Conservation (phyloP, 2,888 invertebrate genomes). For the Oeneis ivallda region DNA sequence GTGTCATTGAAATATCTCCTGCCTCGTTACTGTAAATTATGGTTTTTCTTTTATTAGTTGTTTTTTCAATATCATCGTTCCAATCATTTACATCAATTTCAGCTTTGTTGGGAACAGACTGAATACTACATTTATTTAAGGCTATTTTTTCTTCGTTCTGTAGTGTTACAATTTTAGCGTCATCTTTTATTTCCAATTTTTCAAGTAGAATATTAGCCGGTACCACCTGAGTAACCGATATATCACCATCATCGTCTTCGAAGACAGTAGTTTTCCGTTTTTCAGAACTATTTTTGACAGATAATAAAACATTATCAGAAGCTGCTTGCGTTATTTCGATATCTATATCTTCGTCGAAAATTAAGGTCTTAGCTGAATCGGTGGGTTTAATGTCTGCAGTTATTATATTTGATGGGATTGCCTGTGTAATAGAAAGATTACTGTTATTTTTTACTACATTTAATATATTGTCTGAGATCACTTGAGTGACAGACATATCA, state of each 20-base stretch:
- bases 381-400: constrained; percentile 11
- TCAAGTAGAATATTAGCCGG: constrained; percentile 33
- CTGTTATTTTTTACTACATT: not conserved
- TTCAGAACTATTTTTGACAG: constrained; percentile 25
- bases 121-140: not conserved
- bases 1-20: constrained; percentile 45
- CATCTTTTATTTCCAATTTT: constrained; percentile 1
- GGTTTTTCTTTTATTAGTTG: constrained; percentile 38
- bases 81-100: not conserved
- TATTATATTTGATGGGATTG: constrained; percentile 28
- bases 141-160: not conserved
- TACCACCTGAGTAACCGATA: constrained; percentile 48
- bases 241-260: constrained; percentile 43
- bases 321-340: constrained; percentile 21
- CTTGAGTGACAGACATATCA: constrained; percentile 52
- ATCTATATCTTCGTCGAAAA: constrained; percentile 12
- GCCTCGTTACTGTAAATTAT: constrained; percentile 39
- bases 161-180: not conserved
- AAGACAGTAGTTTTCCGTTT: constrained; percentile 46
- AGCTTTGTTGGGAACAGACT: not conserved
- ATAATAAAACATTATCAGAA: constrained; percentile 11
- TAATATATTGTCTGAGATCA: constrained; percentile 32
- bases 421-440: constrained; percentile 28
- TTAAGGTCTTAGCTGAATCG: constrained; percentile 10
- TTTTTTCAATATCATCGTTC: constrained; percentile 3